Base-by-base conservation (phyloP, 2,888 invertebrate genomes). In the Drosophila phalerata region DNA sequence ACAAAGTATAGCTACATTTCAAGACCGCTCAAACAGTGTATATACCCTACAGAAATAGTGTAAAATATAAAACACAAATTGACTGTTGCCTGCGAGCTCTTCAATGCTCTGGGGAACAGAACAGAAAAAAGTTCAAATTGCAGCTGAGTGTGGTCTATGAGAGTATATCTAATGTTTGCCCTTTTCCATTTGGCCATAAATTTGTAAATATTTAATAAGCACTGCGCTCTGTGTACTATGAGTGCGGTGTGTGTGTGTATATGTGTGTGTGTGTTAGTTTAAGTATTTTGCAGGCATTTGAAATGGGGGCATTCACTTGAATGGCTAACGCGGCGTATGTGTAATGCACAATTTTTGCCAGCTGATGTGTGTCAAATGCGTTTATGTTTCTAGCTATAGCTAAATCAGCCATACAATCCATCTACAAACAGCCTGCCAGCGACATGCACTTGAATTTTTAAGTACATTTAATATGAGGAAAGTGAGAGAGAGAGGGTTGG, bases 171-270 rank as follows among this genome's bases (percentile, higher is more conserved):
- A 56, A 56, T 57, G 47, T 57, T 57, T 57, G 47, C 55, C 63
- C 67, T 61, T 55, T 61, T 49, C 43, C 43, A 48, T 62, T 77
- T 67, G 65, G 62, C 55, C 88, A 85, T 88, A 85, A 73, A 79
- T 71, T 70, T 66, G 68, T 88, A 60, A 85, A 82, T 83, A 83
- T 83, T 83, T 83, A 70, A 83, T 85, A 71, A 71, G 66, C 62
- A 37, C 58, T 64, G 57, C 40, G 49, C 30, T 37, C n/a, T 37
- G 13, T 37, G n/a, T n/a, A 37, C 6, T 34, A 13, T 19, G 55
- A n/a, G 25, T 15, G 11, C 11, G 15, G 15, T 63, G 37, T 47
- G 52, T 40, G 57, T 55, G 32, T 13, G 34, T 13, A 15, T n/a
- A 17, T 40, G 17, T 61, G 28, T 48, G 48, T 45, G 55, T 55